Base-by-base conservation (phyloP, 2,888 invertebrate genomes). In the Cephus spinipes region DNA sequence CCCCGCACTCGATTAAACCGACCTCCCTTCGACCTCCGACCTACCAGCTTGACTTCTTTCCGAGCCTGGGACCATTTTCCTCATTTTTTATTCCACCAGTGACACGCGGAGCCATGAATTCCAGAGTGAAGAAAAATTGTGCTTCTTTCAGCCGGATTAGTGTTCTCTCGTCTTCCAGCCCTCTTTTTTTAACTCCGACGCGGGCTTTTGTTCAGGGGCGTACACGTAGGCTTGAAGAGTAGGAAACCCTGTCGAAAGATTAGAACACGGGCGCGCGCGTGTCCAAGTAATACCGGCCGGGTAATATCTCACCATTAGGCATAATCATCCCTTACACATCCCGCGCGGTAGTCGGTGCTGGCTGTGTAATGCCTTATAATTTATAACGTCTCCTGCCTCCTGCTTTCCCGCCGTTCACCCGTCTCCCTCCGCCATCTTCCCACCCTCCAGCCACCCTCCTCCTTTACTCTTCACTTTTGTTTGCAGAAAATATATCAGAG, bases 251-350 rank as follows among this genome's bases (percentile, higher is more conserved):
- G 91, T 91, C 91, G 90, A 90, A 91, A 91, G 91, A 91, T 91
- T 91, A 90, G 89, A 90, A 91, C 91, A 91, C 86, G 88, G 87
- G 87, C 88, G 87, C 85, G 88, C 86, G 86, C 89, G 87, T 90
- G 91, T 91, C 87, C 90, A 89, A 90, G 91, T 91, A 91, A 91
- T 89, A 87, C 90, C 87, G 85, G 88, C 86, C 85, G 86, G 90
- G 90, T 90, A 90, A 91, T 91, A 91, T 91, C 90, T 91, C 91
- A 91, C 91, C 91, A 91, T 91, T 91, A 91, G 90, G 90, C 89
- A 91, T 91, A 91, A 91, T 91, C 91, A 91, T 91, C 90, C 91
- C 90, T 88, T 89, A 86, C 89, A 91, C 91, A 79, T 78, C 79
- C 82, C 75, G 83, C 86, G 86, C 84, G 77, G 82, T 82, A 86